Base-by-base conservation (phyloP, 1,140 invertebrate genomes). In the Cydia splendana region DNA sequence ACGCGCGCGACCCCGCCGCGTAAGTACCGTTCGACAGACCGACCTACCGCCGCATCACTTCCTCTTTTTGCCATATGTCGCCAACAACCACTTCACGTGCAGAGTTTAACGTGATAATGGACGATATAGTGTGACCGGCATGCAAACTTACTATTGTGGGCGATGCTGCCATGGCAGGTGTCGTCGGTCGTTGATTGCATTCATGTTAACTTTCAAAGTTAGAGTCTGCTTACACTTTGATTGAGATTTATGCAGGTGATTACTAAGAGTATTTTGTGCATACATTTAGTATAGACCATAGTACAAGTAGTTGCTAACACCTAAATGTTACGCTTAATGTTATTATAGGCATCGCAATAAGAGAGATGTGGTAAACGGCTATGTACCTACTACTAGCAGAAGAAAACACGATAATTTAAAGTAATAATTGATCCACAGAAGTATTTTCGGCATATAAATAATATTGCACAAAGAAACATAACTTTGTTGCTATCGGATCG, bases 1-100 rank as follows among this genome's bases (percentile, higher is more conserved):
- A 85, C 95, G 96, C 95, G 95, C 84, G 86, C 76, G 87, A 90
- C 77, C 81, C 84, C 95, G 78, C 85, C 77, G 80, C 84, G 90
- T 91, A 85, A 91, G 90, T 90, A 85, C 71, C 65, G 57, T 24
- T 24, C 57, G 57, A 12, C 18, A 7, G 18, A 62, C 9, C 18
- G 57, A 62, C 6, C 53, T 57, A 57, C 53, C 9, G 38, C 48
- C 67, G 76, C 69, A 10, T 30, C 20, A 18, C 20, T 48, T 4
- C 42, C 38, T 42, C 38, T 42, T 34, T n/a, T 15, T 12, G 13
- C 65, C 28, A 24, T 38, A 12, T 34, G 28, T 67, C 65, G 28
- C 65, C 13, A 13, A 65, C 57, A 65, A 15, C 10, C 65, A 34
- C 30, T 6, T n/a, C 24, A 20, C 13, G 24, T 67, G 18, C n/a